Conservation (phyloP, 2,888 invertebrate genomes). For the Conchocele bisecta region DNA sequence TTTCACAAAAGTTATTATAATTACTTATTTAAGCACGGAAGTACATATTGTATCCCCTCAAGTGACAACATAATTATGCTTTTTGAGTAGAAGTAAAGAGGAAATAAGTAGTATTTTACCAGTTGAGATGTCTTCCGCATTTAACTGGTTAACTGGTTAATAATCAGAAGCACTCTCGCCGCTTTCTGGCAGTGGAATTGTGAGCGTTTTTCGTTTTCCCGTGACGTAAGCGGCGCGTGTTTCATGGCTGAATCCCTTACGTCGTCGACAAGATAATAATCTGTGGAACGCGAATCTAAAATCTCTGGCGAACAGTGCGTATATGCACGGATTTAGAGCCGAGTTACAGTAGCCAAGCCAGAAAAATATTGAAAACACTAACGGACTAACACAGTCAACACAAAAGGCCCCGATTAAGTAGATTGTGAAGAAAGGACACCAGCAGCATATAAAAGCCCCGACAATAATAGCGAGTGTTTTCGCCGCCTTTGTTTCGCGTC, state of each 20-base stretch:
- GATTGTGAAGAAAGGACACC: conserved; percentile 98
- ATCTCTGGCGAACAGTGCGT: conserved; percentile 96
- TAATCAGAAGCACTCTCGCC: conserved; percentile 61
- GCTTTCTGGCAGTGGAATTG: conserved; percentile 38
- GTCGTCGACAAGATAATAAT: conserved; percentile 85
- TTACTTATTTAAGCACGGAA: no score
- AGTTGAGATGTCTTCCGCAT: no score
- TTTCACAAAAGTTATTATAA: no score
- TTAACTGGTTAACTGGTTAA: no score
- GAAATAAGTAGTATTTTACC: no score
- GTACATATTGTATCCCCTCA: no score
- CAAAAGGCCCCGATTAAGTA: conserved; percentile 94
- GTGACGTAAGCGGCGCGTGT: conserved; percentile 48
- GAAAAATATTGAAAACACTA: conserved; percentile 95
- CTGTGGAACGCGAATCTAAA: conserved; percentile 97
- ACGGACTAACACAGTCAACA: conserved; percentile 88
- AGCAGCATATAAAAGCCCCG: conserved; percentile 97
- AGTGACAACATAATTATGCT: no score
- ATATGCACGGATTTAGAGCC: conserved; percentile 97
- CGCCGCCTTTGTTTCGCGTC: conserved; percentile 97
- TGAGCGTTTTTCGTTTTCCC: conserved; percentile 26
- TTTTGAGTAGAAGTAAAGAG: no score
- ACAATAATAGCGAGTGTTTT: conserved; percentile 98
- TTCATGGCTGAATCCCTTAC: conserved; percentile 40
- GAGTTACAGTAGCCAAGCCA: conserved; percentile 99